phyloP scores from a whole-genome alignment of 2,888 invertebrate genomes.

The Ectemnius continuus region DNA sequence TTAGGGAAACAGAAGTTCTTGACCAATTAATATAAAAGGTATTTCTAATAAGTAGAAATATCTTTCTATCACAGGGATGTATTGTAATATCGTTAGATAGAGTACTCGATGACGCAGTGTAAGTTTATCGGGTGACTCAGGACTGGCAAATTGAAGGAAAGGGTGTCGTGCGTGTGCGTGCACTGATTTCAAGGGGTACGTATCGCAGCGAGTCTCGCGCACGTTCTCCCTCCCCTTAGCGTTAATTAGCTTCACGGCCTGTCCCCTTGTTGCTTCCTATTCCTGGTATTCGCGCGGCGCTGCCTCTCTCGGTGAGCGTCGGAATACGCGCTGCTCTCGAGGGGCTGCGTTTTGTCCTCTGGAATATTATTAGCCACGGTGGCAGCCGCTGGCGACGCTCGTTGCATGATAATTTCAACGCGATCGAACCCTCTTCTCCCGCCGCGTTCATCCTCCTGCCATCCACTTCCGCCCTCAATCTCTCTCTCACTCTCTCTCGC shows the following conservation, averaged over 20 bases:
- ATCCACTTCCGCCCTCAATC: neutral
- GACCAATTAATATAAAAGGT: too few species aligned
- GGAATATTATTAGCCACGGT: slow-evolving; percentile 25
- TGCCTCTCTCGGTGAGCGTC: neutral
- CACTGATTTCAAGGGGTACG: too few species aligned
- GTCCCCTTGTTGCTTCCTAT: slow-evolving; percentile 2
- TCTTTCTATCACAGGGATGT: too few species aligned
- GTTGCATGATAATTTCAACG: neutral
- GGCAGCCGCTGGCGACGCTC: neutral
- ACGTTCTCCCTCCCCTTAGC: neutral
- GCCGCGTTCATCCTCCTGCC: neutral
- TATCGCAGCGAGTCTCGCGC: too few species aligned
- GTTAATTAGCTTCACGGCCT: slow-evolving; percentile 41
- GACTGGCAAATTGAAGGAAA: too few species aligned
- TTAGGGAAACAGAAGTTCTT: too few species aligned
- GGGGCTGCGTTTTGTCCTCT: neutral
- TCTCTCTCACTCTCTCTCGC: neutral
- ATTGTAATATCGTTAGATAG: too few species aligned
- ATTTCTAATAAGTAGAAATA: too few species aligned
- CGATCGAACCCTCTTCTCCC: neutral
- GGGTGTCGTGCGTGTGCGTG: too few species aligned
- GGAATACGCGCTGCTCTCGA: too few species aligned
- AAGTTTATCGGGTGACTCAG: too few species aligned
- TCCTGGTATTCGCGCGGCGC: neutral
- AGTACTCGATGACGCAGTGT: too few species aligned